Percentiles rank a stretch among this genome's conserved stretches.
Evolutionary conservation across 2,888 invertebrate genomes (phyloP).

Genomic region (Bedellia somnulentella): DNA sequence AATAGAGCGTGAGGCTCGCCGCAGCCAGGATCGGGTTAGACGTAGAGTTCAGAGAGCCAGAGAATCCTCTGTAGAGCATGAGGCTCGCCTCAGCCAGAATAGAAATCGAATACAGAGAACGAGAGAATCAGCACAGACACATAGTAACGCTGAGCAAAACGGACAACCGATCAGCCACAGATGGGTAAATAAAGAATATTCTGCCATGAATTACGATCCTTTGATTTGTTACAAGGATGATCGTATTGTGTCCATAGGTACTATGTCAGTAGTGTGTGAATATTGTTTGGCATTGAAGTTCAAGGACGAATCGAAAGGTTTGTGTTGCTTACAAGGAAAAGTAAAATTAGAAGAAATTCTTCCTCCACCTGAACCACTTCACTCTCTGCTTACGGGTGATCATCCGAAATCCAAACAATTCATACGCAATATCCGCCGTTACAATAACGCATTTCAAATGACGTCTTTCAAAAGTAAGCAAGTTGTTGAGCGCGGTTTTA

Average conservation of each 20-base stretch:
- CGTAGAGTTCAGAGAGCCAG: slow-evolving; percentile 3
- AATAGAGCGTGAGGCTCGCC: background rate
- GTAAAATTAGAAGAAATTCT: slow-evolving; percentile 12
- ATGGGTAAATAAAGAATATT: slow-evolving; percentile 11
- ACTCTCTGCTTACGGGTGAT: slow-evolving; percentile 12
- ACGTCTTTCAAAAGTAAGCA: slow-evolving; percentile 12
- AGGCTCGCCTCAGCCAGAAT: slow-evolving; percentile 9
- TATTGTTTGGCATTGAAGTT: slow-evolving; percentile 1
- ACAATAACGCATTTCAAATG: slow-evolving; percentile 15
- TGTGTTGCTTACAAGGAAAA: slow-evolving; percentile 12
- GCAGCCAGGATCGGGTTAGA: background rate
- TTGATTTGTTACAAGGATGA: slow-evolving; percentile 13
- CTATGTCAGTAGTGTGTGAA: slow-evolving; percentile 14
- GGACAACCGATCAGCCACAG: slow-evolving; percentile 9
- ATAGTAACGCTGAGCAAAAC: too few species aligned
- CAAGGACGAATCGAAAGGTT: slow-evolving; percentile 7
- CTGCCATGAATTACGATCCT: slow-evolving; percentile 12
- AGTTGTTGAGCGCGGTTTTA: slow-evolving; percentile 12
- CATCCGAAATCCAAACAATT: slow-evolving; percentile 13
- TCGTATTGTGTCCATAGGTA: slow-evolving; percentile 13
- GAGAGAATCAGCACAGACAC: slow-evolving; percentile 10
- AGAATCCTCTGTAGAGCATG: slow-evolving; percentile 11
- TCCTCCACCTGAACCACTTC: slow-evolving; percentile 12
- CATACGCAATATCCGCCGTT: slow-evolving; percentile 11
- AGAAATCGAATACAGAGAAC: slow-evolving; percentile 11